Conservation (phyloP, 2,888 invertebrate species). For the Ectemnius lituratus region DNA sequence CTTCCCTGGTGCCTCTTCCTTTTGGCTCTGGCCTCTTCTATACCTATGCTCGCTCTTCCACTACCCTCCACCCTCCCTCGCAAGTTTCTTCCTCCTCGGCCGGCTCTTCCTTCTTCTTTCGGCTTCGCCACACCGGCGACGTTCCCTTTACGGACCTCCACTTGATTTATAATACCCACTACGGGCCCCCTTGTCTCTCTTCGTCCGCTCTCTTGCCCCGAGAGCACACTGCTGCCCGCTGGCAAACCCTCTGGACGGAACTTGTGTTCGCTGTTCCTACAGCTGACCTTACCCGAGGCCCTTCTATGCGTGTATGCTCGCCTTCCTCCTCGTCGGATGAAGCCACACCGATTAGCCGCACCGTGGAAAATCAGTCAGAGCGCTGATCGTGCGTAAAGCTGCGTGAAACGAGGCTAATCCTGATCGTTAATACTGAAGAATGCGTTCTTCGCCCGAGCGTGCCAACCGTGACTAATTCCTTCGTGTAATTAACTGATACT, state of each 20-base stretch:
- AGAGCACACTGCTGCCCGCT: neutral
- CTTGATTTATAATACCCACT: slow-evolving; percentile 66
- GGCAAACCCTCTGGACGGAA: neutral
- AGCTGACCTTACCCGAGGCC: slow-evolving; percentile 26
- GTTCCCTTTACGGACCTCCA: slow-evolving; percentile 62
- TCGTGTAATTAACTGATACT: no score
- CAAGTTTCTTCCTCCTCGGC: slow-evolving; percentile 37
- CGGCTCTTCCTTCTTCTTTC: slow-evolving; percentile 46
- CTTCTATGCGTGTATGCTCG: slow-evolving; percentile 2
- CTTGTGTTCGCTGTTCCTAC: slow-evolving; percentile 15
- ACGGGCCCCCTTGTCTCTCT: slow-evolving; percentile 57
- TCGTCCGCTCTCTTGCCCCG: slow-evolving; percentile 30
- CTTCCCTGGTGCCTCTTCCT: neutral
- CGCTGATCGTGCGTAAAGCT: neutral
- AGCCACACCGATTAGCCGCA: neutral
- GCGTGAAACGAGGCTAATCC: slow-evolving; percentile 4
- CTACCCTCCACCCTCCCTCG: no score
- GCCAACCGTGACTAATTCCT: neutral
- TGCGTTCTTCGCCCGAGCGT: neutral
- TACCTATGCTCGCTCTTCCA: no score
- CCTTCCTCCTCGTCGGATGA: slow-evolving; percentile 23
- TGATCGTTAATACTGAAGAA: neutral
- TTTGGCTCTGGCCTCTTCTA: no score
- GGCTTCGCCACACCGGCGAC: slow-evolving; percentile 49
- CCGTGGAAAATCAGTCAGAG: neutral